phyloP scores from a whole-genome alignment of 92 coral and sea anemone genomes.

The Zoanthus gigantus region DNA sequence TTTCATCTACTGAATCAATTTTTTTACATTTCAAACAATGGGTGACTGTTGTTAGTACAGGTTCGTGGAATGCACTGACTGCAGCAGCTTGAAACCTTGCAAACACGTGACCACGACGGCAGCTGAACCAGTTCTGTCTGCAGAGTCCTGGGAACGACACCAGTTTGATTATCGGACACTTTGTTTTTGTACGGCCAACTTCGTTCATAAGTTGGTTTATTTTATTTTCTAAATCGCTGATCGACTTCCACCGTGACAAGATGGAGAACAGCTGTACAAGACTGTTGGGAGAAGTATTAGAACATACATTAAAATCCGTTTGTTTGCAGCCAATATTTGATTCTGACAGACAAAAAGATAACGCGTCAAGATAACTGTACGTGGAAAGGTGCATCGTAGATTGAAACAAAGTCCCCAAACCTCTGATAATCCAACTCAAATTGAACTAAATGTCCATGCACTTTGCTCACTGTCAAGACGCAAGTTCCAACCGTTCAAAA shows the following conservation, averaged over 20 bases:
- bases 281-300: not conserved
- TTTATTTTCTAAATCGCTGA: not conserved
- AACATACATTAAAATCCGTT: no score
- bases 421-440: no score
- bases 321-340: no score
- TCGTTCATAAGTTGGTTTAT: not conserved
- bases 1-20: not conserved
- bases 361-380: no score
- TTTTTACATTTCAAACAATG: not conserved
- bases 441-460: no score
- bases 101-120: slow-evolving; percentile 26
- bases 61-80: not conserved
- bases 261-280: not conserved
- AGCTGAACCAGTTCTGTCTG: slow-evolving; percentile 9
- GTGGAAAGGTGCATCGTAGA: no score
- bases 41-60: slow-evolving; percentile 8
- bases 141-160: slow-evolving; percentile 33
- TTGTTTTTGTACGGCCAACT: not conserved
- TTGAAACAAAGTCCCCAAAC: no score
- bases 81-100: not conserved
- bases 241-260: not conserved
- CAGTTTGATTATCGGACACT: not conserved
- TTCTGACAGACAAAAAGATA: no score
- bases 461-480: no score
- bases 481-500: no score